Percentiles rank a stretch among this genome's conserved stretches.
phyloP scores from a whole-genome alignment of 2,888 invertebrate genomes.

The Xanthia togata region DNA sequence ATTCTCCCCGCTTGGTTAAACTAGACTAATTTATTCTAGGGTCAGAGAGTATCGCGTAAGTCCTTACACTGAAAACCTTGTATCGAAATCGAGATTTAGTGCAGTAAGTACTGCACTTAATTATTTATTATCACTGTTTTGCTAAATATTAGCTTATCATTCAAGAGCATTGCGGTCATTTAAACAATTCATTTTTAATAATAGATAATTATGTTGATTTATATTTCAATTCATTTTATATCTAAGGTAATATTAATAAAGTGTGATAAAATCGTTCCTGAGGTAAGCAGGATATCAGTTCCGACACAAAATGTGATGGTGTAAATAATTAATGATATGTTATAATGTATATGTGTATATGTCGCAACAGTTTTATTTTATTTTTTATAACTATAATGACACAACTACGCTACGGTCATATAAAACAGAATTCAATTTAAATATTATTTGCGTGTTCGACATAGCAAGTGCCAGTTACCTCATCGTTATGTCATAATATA shows the following conservation, averaged over 20 bases:
- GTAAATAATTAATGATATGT: no score
- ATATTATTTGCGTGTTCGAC: constrained; percentile 27
- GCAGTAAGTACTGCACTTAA: constrained; percentile 69
- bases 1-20: constrained; percentile 78
- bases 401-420: constrained; percentile 25
- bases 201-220: constrained; percentile 10
- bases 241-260: constrained; percentile 15
- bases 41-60: constrained; percentile 75
- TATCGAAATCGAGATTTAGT: constrained; percentile 68
- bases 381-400: constrained; percentile 13
- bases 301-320: no score
- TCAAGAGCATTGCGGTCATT: constrained; percentile 64
- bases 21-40: constrained; percentile 75
- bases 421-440: constrained; percentile 25
- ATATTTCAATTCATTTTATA: constrained; percentile 11
- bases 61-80: constrained; percentile 76
- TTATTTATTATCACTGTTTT: constrained; percentile 63
- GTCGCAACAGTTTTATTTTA: no score
- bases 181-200: constrained; percentile 41
- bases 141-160: constrained; percentile 60
- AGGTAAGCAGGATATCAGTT: neutral
- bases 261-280: constrained; percentile 1
- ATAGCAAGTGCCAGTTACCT: constrained; percentile 49
- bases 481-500: constrained; percentile 31
- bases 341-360: no score